Evolutionary conservation across 2,888 invertebrate species (phyloP), one percentile per base, ranked within the genome.

Genomic region (Timandra comae): DNA sequence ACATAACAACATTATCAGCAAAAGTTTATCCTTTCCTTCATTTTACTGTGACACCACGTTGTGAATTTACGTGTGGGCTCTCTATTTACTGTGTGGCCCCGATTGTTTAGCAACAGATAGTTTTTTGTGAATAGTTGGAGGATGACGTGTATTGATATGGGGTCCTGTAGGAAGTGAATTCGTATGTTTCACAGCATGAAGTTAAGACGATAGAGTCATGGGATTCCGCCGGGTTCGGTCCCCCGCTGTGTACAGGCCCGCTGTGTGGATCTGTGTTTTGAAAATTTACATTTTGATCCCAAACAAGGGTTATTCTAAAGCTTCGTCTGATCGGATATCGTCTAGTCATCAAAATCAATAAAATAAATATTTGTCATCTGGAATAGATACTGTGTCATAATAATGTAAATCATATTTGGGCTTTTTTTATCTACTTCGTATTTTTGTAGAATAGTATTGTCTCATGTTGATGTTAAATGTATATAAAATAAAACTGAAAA

Each of bases 101-200:
- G 47, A 51, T 53, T 68, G 66, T 69, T 69, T 62, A 47, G 48
- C 45, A 52, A 70, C 54, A 61, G 56, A 52, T 46, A 33, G 46
- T 59, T 63, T 63, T 64, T 59, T 49, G 50, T 56, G 49, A 56
- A 53, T 56, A 65, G 64, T 63, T 62, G 55, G 55, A 59, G 47
- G 51, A 51, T 67, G 75, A 75, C 46, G 61, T 59, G 51, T 67
- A 80, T 82, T 78, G 75, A 82, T 81, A 65, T 65, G 59, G 67
- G 63, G 57, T 60, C 56, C 51, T 54, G 53, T 58, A 68, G 52
- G 62, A 80, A 85, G 81, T 76, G 77, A 68, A 69, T 80, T 80
- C 60, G 69, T 77, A 71, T 84, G 84, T 85, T 74, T 69, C 84
- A 58, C 84, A 80, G 84, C 84, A 63, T 84, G 84, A 59, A 52